A percentile compares a stretch with the other conserved stretches of the same genome.
These are phyloP conservation scores for Leptinotarsa undecemlineata DNA, from an alignment of 1,140 invertebrate genomes.

Conservation along the genomic window DNA sequence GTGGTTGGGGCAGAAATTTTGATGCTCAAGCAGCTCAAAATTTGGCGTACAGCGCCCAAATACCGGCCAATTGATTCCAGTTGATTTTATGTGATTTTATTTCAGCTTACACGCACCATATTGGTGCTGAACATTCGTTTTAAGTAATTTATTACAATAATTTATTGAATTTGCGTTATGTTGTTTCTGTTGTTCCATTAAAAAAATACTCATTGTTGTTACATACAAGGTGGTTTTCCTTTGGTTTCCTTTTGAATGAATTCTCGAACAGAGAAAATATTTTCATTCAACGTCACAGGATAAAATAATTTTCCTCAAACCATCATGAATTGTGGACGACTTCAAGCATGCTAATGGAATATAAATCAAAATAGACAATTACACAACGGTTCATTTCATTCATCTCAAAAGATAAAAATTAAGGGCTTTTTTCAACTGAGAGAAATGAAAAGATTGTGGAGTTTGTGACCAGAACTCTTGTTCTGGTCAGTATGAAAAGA, in stretches of 20 bases:
- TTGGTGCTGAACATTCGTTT: constrained; percentile 46
- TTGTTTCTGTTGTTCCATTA: constrained; percentile 22
- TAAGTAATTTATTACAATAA: constrained; percentile 43
- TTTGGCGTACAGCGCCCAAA: constrained; percentile 68
- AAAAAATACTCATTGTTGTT: constrained; percentile 22
- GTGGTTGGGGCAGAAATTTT: constrained; percentile 56
- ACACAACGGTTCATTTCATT: no score
- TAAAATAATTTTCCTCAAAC: no score
- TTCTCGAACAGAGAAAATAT: no score
- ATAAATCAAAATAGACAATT: no score
- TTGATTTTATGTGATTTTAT: constrained; percentile 17
- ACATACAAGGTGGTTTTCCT: constrained; percentile 17
- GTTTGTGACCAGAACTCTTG: no score
- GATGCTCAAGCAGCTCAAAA: constrained; percentile 61
- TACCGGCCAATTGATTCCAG: constrained; percentile 47
- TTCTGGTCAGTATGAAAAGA: no score
- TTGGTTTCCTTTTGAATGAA: background rate
- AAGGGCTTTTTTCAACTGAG: no score
- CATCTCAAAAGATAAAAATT: no score
- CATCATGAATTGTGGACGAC: no score
- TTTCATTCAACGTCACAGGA: no score
- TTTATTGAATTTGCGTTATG: constrained; percentile 35
- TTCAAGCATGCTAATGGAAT: no score
- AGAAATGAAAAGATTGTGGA: no score
- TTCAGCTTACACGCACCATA: constrained; percentile 43